Evolutionary conservation across 2,888 invertebrate species (phyloP).

Genomic region (Caenorhabditis imperialis): DNA sequence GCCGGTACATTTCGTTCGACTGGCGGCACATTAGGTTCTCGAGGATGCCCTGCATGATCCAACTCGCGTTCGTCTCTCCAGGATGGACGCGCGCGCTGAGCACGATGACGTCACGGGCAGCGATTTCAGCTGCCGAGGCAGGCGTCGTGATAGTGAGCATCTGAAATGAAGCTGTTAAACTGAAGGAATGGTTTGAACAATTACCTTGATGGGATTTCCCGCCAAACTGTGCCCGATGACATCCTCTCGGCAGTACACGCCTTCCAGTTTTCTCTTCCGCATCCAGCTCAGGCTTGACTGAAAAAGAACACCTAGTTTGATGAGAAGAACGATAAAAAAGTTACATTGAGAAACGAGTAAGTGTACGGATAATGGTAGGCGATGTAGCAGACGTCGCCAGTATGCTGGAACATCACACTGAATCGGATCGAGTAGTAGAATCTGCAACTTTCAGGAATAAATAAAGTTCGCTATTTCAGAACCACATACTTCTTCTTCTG

Average conservation of each 20-base stretch:
- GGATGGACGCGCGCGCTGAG: conserved; percentile 89
- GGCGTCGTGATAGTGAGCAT: conserved; percentile 85
- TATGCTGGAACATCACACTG: conserved; percentile 85
- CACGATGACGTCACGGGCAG: conserved; percentile 81
- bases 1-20: conserved; percentile 78
- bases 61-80: conserved; percentile 89
- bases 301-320: conserved; percentile 22
- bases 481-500: conserved; percentile 42
- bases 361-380: conserved; percentile 92
- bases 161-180: no score
- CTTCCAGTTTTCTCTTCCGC: conserved; percentile 31
- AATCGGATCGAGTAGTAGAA: conserved; percentile 86
- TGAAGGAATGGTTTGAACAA: background rate
- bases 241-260: conserved; percentile 57
- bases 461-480: background rate
- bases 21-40: conserved; percentile 53
- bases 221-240: conserved; percentile 60
- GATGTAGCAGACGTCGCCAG: conserved; percentile 87
- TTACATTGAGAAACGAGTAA: conserved; percentile 85
- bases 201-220: conserved; percentile 61
- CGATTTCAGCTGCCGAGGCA: conserved; percentile 75
- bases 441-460: conserved; percentile 35
- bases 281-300: conserved; percentile 49
- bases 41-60: conserved; percentile 86
- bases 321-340: conserved; percentile 4